Evolutionary conservation across 2,888 invertebrate genomes (phyloP).

Genomic region (Scrobipalpa costella): DNA sequence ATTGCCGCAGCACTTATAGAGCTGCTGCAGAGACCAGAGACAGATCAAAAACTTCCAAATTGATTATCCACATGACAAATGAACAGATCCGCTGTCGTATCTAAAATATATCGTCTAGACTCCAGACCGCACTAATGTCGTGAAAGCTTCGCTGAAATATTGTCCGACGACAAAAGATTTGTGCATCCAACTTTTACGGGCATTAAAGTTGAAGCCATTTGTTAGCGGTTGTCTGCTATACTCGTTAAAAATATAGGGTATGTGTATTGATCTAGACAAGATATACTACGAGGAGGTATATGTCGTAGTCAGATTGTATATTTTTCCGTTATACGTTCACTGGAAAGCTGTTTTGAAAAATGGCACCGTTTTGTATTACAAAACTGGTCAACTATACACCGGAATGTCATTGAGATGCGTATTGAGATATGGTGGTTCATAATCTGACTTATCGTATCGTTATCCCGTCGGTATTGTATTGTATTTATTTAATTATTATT

Average conservation of each 20-base stretch:
- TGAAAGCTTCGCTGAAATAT: slow-evolving; percentile 16
- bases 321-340: no score
- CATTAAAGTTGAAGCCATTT: slow-evolving; percentile 17
- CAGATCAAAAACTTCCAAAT: slow-evolving; percentile 5
- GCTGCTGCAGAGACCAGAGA: background rate
- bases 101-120: slow-evolving; percentile 15
- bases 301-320: no score
- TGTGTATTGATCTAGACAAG: background rate
- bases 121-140: slow-evolving; percentile 10
- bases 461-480: no score
- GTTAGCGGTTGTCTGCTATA: slow-evolving; percentile 5
- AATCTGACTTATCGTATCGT: no score
- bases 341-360: no score
- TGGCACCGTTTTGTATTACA: no score
- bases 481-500: no score
- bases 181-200: slow-evolving; percentile 19
- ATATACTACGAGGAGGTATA: background rate
- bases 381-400: no score
- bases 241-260: background rate
- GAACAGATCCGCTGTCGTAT: background rate
- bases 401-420: no score
- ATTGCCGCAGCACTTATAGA: background rate
- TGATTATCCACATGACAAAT: slow-evolving; percentile 12
- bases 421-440: no score
- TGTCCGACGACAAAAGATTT: slow-evolving; percentile 8